Evolutionary conservation across 2,888 invertebrate species (phyloP), one percentile per base, ranked within the genome.

Genomic region (Phortica okadai): DNA sequence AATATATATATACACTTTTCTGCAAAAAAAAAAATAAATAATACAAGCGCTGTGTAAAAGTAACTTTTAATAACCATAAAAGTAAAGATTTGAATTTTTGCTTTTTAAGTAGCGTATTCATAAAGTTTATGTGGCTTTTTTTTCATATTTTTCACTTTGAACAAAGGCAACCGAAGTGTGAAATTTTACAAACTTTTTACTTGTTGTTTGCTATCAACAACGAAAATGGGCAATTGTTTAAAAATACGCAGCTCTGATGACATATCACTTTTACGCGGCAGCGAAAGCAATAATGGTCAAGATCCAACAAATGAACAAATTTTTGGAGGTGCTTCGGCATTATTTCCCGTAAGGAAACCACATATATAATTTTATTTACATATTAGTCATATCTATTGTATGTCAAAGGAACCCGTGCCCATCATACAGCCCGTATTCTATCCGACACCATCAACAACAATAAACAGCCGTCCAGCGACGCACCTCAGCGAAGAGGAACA

Each of bases 401-500:
- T 78, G 6, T 72, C 64, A 67, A 21, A 90, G 86, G 91, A 91
- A 83, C 84, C 89, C 6, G 16, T 21, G 16, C 69, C 69, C 25
- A 70, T 70, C 14, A 79, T 89, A 33, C 89, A 89, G 77, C 94
- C 94, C 73, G 93, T 94, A 62, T 95, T 94, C 88, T 95, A 95
- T 89, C 95, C 95, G 74, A 93, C 94, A 69, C 93, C 94, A 77
- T 93, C 95, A 89, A 93, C 3, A 16, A 21, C 21, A 21, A 21
- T 21, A 21, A 21, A 21, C 87, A 92, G 85, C 91, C 93, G 86
- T 76, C 82, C 88, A 76, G 81, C 81, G 62, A 78, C 81, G 45
- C 94, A 95, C 89, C 90, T 95, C 77, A 94, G 95, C 2, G 95
- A 96, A 90, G 97, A 97, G 83, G 96, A 97, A 88, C 96, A 96